Conservation (phyloP, 2,888 invertebrate species). For the Drosophila lutescens region DNA sequence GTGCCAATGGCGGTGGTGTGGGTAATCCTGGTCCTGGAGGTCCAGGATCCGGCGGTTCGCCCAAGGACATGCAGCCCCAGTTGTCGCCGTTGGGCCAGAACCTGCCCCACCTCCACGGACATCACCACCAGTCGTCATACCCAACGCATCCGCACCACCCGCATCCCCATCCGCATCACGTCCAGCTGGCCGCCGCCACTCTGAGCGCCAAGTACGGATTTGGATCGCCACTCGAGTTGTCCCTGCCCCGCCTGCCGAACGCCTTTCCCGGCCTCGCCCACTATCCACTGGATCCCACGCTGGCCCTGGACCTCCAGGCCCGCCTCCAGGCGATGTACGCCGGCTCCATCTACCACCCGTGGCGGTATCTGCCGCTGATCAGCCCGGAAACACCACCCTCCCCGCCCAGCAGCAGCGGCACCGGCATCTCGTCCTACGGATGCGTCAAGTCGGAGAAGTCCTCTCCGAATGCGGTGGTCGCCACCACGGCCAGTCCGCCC, state of each 20-base stretch:
- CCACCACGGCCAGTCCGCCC: conserved; percentile 74
- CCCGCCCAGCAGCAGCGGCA: conserved; percentile 83
- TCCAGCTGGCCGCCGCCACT: conserved; percentile 68
- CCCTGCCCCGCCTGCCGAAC: conserved; percentile 80
- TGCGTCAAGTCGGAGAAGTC: conserved; percentile 83
- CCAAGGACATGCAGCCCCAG: conserved; percentile 62
- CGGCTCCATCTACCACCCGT: conserved; percentile 83
- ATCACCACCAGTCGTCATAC: conserved; percentile 44
- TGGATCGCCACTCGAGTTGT: conserved; percentile 82
- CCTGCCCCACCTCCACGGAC: conserved; percentile 38
- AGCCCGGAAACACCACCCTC: conserved; percentile 84
- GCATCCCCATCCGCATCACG: conserved; percentile 66
- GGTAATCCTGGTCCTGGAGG: not conserved
- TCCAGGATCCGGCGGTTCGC: conserved; percentile 24
- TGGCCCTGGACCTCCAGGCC: conserved; percentile 84
- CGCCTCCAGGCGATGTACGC: conserved; percentile 84
- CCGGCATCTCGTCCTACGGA: conserved; percentile 81
- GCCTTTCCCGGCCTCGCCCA: conserved; percentile 80
- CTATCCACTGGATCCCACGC: conserved; percentile 83
- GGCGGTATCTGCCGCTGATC: conserved; percentile 84
- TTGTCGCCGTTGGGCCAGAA: conserved; percentile 51
- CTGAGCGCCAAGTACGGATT: conserved; percentile 82
- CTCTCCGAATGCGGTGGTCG: conserved; percentile 74
- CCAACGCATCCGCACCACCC: conserved; percentile 45
- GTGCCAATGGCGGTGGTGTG: not conserved